Conservation (phyloP, 1,140 invertebrate species). For the Drosophila carrolli region DNA sequence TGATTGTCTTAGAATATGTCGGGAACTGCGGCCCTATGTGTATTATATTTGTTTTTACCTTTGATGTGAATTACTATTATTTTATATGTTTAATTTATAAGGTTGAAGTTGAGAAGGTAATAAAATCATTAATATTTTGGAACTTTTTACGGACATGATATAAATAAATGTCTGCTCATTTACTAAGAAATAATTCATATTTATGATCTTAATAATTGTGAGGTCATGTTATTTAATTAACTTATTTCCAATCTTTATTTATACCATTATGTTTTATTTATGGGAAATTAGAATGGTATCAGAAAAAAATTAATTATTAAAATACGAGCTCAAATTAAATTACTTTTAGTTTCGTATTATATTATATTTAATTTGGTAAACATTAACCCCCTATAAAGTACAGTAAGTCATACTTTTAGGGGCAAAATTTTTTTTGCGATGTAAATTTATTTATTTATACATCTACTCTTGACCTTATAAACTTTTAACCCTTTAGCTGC, state of each 20-base stretch:
- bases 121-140: background rate
- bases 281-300: background rate
- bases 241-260: background rate
- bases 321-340: too few species aligned
- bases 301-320: background rate
- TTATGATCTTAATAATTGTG: too few species aligned
- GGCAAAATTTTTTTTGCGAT: too few species aligned
- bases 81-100: constrained; percentile 3
- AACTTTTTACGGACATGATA: background rate
- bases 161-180: background rate
- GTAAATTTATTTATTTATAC: background rate
- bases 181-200: background rate
- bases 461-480: background rate
- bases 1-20: background rate
- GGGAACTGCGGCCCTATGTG: background rate
- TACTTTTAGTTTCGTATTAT: too few species aligned
- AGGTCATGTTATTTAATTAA: too few species aligned
- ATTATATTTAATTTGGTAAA: too few species aligned
- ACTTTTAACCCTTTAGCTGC: background rate
- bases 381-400: too few species aligned
- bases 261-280: background rate
- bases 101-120: background rate
- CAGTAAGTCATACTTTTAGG: too few species aligned
- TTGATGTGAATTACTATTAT: background rate
- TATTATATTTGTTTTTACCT: constrained; percentile 1